Percentiles rank a stretch among this genome's conserved stretches.
Conservation (phyloP, 2,888 invertebrate species). For the Sturmia bella region DNA sequence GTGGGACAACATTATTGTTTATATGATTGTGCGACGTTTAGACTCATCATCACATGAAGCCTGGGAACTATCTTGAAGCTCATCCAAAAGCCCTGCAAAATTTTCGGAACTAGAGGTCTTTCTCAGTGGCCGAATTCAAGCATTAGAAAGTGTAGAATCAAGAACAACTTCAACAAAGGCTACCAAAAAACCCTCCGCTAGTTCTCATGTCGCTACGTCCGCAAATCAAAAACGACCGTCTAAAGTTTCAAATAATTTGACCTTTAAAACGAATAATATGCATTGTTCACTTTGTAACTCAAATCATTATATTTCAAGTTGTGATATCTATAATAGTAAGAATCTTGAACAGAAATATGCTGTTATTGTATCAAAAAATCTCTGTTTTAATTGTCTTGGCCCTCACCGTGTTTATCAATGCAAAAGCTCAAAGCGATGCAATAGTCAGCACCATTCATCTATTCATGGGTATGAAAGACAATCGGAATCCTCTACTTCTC, state of each 20-base stretch:
- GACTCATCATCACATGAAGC: slow-evolving; percentile 16
- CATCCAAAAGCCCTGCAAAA: slow-evolving; percentile 4
- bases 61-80: too few relatives aligned
- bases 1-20: slow-evolving; percentile 18
- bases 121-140: too few relatives aligned
- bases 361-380: slow-evolving; percentile 3
- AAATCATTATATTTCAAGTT: slow-evolving; percentile 42
- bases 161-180: not conserved
- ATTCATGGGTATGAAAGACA: too few relatives aligned
- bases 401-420: slow-evolving; percentile 25
- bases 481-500: too few relatives aligned
- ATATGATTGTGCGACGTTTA: slow-evolving; percentile 14
- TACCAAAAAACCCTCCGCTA: slow-evolving; percentile 4
- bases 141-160: not conserved
- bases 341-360: slow-evolving; percentile 10
- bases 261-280: slow-evolving; percentile 17
- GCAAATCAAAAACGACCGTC: slow-evolving; percentile 33
- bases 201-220: slow-evolving; percentile 3
- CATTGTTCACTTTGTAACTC: slow-evolving; percentile 41
- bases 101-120: slow-evolving; percentile 6
- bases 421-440: slow-evolving; percentile 24
- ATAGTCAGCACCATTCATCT: too few relatives aligned
- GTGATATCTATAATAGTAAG: slow-evolving; percentile 16
- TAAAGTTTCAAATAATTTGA: slow-evolving; percentile 28
- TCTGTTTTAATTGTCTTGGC: slow-evolving; percentile 37